Base-by-base conservation (phyloP, 2,113 vertebrate species). In the Bucco capensis region DNA sequence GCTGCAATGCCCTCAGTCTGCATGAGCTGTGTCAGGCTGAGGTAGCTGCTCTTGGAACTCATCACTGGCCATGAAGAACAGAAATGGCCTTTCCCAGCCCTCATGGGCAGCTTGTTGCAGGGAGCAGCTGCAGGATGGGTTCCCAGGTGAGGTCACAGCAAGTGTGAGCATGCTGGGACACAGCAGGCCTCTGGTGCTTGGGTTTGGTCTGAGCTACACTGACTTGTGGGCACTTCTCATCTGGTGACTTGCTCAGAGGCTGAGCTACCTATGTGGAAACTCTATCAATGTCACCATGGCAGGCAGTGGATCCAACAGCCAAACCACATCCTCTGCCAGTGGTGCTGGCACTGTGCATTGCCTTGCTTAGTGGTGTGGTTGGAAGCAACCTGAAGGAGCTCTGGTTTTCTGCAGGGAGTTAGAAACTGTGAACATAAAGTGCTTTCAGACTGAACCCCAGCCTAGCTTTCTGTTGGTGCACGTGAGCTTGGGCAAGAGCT, bases 301-400 rank as follows among this genome's bases (percentile, higher is more conserved):
- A 8, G 1, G 2, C 0, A 0, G 24, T 8, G 51, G 47, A 44
- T 85, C 35, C 0, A 1, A 2, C 17, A 75, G 74, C 57, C 3
- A 5, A 46, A 24, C 53, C 10, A 5, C 27, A 4, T 60, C 67
- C 72, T 37, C 11, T 30, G n/a, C 0, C 0, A 33, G 53, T 17
- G 79, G 6, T 7, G 18, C 56, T 78, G 70, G 56, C 73, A 24
- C 11, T 0, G 1, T 0, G 0, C 4, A 18, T 23, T 37, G 47
- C 61, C 18, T 38, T 18, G 40, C 54, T 64, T 2, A 2, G 61
- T 27, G 56, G 13, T 54, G 51, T 28, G 3, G 5, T 17, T 60
- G 23, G 19, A 62, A 67, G n/a, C 31, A 28, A 5, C 46, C 30
- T 60, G 16, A 6, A 17, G 61, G 51, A 28, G n/a, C n/a, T 25